Base-by-base conservation (phyloP, 2,888 invertebrate species). In the Ochlodes sylvanus region DNA sequence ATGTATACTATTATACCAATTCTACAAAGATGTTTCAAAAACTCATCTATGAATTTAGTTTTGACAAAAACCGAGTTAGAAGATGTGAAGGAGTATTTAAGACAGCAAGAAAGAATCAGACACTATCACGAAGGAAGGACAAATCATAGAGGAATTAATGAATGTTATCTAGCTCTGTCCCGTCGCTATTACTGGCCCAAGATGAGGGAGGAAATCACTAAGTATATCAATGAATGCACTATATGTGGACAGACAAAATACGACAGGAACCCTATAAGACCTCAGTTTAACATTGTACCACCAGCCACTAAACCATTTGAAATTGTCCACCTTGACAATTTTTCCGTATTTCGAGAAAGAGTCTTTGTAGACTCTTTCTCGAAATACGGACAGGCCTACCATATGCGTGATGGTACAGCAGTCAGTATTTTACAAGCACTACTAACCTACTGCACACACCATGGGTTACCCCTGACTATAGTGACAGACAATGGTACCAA, bases 81-180 rank as follows among this genome's bases (percentile, higher is more conserved):
- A 58, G 71, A 78, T 38, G 71, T 78, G 0, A 72, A 69, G 15
- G 72, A 73, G 3, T 75, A 74, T 60, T 55, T 75, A 2, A 21
- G 38, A 6, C 77, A 77, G 27, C 76, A 76, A 15, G 73, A 76
- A 41, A 73, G 75, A 3, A 75, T 78, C 7, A 64, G 52, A 6
- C 42, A 72, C 0, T 63, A 58, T 44, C 64, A 65, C 60, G 67
- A 14, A 17, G 69, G 34, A 27, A 34, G 34, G 27, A 56, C 34
- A 10, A 56, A 56, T 6, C 55, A 56, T 7, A 15, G 55, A 56
- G 34, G 34, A 1, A 56, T 56, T 34, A 56, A 56, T 32, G 32
- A 55, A 7, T 55, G 55, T 7, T 55, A 55, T 15, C n/a, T 55
- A n/a, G 14, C 55, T 7, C 32, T 55, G 1, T 55, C 32, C 12